A percentile compares a stretch with the other conserved stretches of the same genome.
Evolutionary conservation across 2,888 invertebrate species (phyloP).

Genomic region (Drosophila pseudotalamancana): DNA sequence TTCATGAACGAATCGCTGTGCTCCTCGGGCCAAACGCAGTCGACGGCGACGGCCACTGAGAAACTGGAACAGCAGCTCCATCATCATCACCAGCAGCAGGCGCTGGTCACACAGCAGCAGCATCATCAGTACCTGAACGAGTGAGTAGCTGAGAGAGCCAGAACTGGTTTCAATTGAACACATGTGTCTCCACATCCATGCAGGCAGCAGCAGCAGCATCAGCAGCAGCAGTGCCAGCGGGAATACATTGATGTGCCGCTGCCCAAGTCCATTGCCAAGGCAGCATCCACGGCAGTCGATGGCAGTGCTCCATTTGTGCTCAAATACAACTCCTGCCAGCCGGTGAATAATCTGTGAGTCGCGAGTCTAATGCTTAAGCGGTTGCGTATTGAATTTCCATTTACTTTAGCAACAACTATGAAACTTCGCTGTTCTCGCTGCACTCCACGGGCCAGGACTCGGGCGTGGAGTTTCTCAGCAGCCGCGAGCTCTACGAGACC

Average conservation of each 20-base stretch:
- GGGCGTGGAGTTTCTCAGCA: conserved; percentile 87
- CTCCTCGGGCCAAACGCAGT: conserved; percentile 82
- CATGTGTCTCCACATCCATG: neutral
- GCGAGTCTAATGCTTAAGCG: too few species aligned
- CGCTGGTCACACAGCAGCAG: conserved; percentile 67
- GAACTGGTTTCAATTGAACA: conserved; percentile 8
- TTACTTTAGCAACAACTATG: conserved; percentile 83
- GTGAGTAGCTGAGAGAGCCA: conserved; percentile 40
- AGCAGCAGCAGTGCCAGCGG: conserved; percentile 79
- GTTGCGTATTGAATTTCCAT: neutral
- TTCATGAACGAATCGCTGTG: conserved; percentile 79
- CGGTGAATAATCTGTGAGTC: conserved; percentile 81
- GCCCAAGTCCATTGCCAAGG: conserved; percentile 83
- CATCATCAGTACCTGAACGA: conserved; percentile 72
- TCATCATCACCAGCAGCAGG: conserved; percentile 74
- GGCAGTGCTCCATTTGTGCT: conserved; percentile 78
- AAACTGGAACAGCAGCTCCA: conserved; percentile 76
- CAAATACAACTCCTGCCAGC: conserved; percentile 82
- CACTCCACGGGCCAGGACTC: conserved; percentile 94
- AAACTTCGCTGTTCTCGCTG: conserved; percentile 91
- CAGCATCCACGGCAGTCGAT: conserved; percentile 58
- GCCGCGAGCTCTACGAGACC: conserved; percentile 82
- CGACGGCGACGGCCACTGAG: conserved; percentile 79
- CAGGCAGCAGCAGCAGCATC: neutral
- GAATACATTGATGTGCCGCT: conserved; percentile 84